phyloP scores from a whole-genome alignment of 2,113 vertebrate genomes.

The Nerophis lumbriciformis region DNA sequence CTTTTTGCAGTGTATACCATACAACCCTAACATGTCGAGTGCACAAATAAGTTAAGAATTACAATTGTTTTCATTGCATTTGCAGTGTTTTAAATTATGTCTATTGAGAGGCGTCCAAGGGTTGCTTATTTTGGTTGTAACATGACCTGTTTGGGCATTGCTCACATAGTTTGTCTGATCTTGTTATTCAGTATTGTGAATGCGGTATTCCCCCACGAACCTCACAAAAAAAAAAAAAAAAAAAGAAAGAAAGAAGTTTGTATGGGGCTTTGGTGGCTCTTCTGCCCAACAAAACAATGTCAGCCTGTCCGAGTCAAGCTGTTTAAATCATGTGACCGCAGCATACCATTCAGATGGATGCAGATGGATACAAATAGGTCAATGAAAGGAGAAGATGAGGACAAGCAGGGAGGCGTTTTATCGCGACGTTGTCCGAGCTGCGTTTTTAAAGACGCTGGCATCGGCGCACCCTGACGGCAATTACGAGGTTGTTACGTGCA shows the following conservation, averaged over 20 bases:
- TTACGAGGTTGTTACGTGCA: conserved; percentile 39
- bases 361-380: conserved; percentile 31
- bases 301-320: conserved; percentile 56
- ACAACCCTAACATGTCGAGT: conserved; percentile 2
- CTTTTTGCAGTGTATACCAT: too few relatives aligned
- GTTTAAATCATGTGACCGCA: conserved; percentile 67
- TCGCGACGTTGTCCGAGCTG: not conserved
- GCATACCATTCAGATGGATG: conserved; percentile 48
- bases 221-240: conserved; percentile 46
- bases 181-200: conserved; percentile 65
- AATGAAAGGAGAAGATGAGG: conserved; percentile 18
- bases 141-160: conserved; percentile 69
- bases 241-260: conserved; percentile 18
- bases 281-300: conserved; percentile 67
- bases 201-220: conserved; percentile 67
- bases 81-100: conserved; percentile 29
- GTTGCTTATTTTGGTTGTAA: conserved; percentile 72
- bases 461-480: conserved; percentile 33
- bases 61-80: conserved; percentile 36
- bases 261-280: conserved; percentile 47
- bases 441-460: conserved; percentile 39
- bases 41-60: conserved; percentile 43
- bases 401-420: conserved; percentile 3
- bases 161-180: conserved; percentile 69
- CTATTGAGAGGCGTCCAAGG: conserved; percentile 46